Conservation (phyloP, 2,113 vertebrate genomes). For the Copsychus sechellarum region DNA sequence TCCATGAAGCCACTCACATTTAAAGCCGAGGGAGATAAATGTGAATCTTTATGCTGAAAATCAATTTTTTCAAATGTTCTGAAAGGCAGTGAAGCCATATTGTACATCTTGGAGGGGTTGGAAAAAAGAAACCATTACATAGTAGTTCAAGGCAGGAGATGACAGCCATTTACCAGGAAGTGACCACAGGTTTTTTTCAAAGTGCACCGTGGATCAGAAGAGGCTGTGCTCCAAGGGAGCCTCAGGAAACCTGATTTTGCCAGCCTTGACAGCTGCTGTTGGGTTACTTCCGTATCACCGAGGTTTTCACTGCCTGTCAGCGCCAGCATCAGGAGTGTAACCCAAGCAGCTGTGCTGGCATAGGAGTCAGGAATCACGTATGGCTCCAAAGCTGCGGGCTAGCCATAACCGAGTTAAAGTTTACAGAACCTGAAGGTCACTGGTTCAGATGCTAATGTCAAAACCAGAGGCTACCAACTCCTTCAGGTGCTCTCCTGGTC, state of each 20-base stretch:
- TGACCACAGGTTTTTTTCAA: background rate
- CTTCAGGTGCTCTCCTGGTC: background rate
- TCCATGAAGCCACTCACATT: background rate
- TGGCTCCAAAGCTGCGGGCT: background rate
- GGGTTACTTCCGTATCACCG: fast-evolving
- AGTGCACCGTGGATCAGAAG: fast-evolving
- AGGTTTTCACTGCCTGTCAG: background rate
- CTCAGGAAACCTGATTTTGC: background rate
- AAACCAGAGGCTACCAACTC: background rate
- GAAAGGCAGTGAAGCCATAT: background rate
- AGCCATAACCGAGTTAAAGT: background rate
- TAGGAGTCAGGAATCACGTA: fast-evolving
- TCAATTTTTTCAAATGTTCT: background rate
- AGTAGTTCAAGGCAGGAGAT: background rate
- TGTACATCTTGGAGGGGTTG: background rate
- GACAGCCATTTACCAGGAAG: background rate
- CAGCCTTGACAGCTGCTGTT: background rate
- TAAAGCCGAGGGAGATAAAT: background rate
- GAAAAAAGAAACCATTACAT: background rate
- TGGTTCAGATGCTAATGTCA: background rate
- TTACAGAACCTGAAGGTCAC: background rate
- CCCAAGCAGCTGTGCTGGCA: fast-evolving
- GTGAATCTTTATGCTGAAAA: background rate
- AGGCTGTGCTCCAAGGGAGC: fast-evolving
- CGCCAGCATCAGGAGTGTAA: background rate